Percentiles rank a stretch among this genome's conserved stretches.
These are phyloP conservation scores for Copsychus sechellarum DNA, from an alignment of 2,113 vertebrate genomes.

Conservation along the genomic window DNA sequence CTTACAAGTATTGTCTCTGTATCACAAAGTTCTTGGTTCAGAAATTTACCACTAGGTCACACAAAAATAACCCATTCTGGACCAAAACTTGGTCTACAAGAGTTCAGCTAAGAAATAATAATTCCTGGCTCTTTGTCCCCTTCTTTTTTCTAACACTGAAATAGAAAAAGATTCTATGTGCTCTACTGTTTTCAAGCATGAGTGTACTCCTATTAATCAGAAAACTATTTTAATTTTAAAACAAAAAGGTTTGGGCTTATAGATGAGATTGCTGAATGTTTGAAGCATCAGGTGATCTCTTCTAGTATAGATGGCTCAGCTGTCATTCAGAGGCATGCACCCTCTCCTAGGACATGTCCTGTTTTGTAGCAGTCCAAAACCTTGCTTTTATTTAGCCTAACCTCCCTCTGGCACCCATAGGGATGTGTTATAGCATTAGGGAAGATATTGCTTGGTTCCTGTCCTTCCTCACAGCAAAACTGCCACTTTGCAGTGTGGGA, in stretches of 20 bases:
- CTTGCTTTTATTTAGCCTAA: not conserved
- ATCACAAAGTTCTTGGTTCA: not conserved
- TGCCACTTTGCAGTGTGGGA: not conserved
- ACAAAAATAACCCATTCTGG: not conserved
- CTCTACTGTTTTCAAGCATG: not conserved
- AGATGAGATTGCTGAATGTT: not conserved
- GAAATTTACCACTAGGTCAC: not conserved
- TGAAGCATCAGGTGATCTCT: accelerated
- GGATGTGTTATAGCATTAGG: not conserved
- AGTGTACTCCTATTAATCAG: not conserved
- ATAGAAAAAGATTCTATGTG: not conserved
- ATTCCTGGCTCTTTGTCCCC: not conserved
- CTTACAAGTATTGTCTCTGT: not conserved
- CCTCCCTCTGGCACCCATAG: not conserved
- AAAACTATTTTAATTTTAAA: conserved; percentile 16
- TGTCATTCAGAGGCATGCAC: accelerated
- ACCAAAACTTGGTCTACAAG: not conserved
- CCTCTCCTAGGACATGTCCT: not conserved
- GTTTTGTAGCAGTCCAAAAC: not conserved
- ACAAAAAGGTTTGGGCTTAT: not conserved
- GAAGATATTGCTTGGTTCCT: not conserved
- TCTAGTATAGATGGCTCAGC: accelerated
- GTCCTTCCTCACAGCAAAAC: not conserved
- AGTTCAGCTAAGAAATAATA: not conserved
- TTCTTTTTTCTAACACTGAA: not conserved